Evolutionary conservation across 1,140 invertebrate genomes (phyloP).

Genomic region (Drosophila albomicans): DNA sequence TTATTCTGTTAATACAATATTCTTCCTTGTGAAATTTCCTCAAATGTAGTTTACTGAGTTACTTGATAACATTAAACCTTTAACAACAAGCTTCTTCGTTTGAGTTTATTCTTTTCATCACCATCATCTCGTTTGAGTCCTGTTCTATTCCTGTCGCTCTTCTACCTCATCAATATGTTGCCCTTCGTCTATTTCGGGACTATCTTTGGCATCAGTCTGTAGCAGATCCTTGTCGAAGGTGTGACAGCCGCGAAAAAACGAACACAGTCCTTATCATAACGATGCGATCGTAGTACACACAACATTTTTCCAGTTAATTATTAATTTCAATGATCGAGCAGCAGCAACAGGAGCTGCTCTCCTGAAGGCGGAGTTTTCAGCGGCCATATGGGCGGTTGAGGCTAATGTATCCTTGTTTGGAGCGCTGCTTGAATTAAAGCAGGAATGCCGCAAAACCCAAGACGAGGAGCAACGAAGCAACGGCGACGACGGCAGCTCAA

Average conservation of each 20-base stretch:
- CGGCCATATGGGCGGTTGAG: conserved; percentile 24
- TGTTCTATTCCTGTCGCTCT: too few relatives aligned
- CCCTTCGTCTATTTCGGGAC: conserved; percentile 3
- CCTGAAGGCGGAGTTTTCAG: background rate
- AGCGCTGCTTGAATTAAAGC: conserved; percentile 49
- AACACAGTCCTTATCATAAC: conserved; percentile 19
- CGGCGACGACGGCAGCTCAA: conserved; percentile 8
- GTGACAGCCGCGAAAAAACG: conserved; percentile 24
- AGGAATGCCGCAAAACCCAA: conserved; percentile 62
- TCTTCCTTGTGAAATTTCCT: too few relatives aligned
- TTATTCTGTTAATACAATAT: too few relatives aligned
- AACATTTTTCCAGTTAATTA: conserved; percentile 80
- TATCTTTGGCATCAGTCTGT: conserved; percentile 50
- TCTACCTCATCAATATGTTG: background rate
- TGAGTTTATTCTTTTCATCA: too few relatives aligned
- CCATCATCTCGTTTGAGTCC: too few relatives aligned
- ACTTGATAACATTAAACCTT: too few relatives aligned
- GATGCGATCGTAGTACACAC: conserved; percentile 34
- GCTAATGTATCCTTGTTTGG: conserved; percentile 53
- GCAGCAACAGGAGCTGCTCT: background rate
- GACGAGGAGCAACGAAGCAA: background rate
- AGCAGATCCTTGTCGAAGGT: conserved; percentile 45
- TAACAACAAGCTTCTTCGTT: too few relatives aligned
- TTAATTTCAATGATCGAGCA: conserved; percentile 75
- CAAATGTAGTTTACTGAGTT: too few relatives aligned